Evolutionary conservation across 2,888 invertebrate species (phyloP), one percentile per base, ranked within the genome.

Genomic region (Trisateles emortualis): DNA sequence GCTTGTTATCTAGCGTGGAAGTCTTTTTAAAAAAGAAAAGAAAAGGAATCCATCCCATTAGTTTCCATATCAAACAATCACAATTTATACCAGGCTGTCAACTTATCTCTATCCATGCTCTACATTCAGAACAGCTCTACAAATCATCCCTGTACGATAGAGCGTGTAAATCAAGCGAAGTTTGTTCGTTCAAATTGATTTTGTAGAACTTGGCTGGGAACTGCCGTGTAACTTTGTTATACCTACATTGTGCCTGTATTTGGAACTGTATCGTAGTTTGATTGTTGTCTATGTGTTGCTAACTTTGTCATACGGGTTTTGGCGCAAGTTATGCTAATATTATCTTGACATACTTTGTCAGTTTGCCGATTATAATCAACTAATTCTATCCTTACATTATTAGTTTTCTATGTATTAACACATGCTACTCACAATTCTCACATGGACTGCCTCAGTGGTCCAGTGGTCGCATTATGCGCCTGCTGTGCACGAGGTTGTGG

Each of bases 131-230:
- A 40, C 8, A 13, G 39, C 38, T 30, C 30, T 51, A 44, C 44
- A 51, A 51, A 51, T 45, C 44, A 51, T 17, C 14, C 10, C 33
- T 40, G 17, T 50, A 45, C 26, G 8, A n/a, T 35, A 38, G 26
- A 14, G 32, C 10, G 4, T 22, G 24, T 45, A 51, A 51, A 51
- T 51, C 44, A 44, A 32, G 6, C 32, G 11, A 19, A 33, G 36
- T 33, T 44, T 24, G 44, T 17, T 19, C 8, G 14, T 14, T 11
- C 19, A 8, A 30, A 19, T 29, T 24, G 48, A 35, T 26, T 39
- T 42, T 19, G 10, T 16, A 9, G 26, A 35, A 22, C 32, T 33
- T 35, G 41, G 13, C 43, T 16, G 19, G 4, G 17, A 39, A 24
- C 39, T 39, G 19, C 19, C 36, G 17, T 3, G 10, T 8, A 5